phyloP scores from a whole-genome alignment of 2,797 vertebrate genomes.

The Neostethus bicornis region DNA sequence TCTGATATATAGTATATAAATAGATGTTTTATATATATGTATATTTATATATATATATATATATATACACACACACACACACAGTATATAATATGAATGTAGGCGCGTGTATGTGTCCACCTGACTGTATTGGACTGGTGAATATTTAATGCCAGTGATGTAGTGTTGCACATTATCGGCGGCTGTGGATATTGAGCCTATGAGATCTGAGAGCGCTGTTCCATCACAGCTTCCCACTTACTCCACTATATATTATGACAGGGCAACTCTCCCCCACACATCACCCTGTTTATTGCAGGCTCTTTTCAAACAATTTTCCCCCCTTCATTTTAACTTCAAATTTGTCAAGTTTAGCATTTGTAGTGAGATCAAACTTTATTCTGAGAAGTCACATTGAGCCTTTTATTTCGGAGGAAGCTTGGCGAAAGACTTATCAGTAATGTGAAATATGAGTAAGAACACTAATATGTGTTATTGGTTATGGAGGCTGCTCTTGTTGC shows the following conservation, averaged over 20 bases:
- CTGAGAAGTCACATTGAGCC: constrained; percentile 7
- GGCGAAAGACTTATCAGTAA: constrained; percentile 51
- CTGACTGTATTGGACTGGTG: constrained; percentile 61
- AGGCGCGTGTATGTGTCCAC: constrained; percentile 67
- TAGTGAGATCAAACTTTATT: constrained; percentile 37
- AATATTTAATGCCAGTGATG: constrained; percentile 77
- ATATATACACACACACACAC: too few relatives aligned
- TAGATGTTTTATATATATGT: too few relatives aligned
- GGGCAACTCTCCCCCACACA: constrained; percentile 12
- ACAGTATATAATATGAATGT: too few relatives aligned
- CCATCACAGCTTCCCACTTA: constrained; percentile 58
- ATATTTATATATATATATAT: too few relatives aligned
- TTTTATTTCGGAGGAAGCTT: constrained; percentile 13
- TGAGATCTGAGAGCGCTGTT: constrained; percentile 62
- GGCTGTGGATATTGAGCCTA: constrained; percentile 62
- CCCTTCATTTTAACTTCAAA: constrained; percentile 24
- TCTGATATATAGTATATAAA: too few relatives aligned
- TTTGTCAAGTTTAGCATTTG: constrained; percentile 39
- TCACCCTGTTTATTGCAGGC: constrained; percentile 6
- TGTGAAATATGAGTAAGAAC: constrained; percentile 61
- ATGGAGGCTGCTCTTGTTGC: constrained; percentile 47
- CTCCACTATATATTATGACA: constrained; percentile 47
- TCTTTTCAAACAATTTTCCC: constrained; percentile 21
- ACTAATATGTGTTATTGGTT: constrained; percentile 65
- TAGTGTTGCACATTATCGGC: constrained; percentile 70